Conservation (phyloP, 2,797 vertebrate species). For the Etheostoma perlongum region DNA sequence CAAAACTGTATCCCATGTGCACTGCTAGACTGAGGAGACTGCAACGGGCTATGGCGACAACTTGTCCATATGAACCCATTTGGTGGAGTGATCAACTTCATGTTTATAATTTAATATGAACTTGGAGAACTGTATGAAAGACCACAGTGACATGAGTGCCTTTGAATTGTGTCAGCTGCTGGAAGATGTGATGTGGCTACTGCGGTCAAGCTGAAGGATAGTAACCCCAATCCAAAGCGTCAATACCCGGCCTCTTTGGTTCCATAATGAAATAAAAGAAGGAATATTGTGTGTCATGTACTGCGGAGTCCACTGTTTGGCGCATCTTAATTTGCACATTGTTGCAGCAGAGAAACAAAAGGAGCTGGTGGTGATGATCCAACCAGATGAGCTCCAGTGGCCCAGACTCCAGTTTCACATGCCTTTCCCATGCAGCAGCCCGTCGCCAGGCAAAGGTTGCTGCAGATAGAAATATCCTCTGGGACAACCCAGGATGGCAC, state of each 20-base stretch:
- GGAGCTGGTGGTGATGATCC: slow-evolving; percentile 48
- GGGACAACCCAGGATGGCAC: slow-evolving; percentile 64
- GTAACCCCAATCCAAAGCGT: slow-evolving; percentile 44
- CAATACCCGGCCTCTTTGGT: slow-evolving; percentile 48
- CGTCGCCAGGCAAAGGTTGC: slow-evolving; percentile 45
- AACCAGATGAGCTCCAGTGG: slow-evolving; percentile 48
- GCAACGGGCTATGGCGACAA: slow-evolving; percentile 40
- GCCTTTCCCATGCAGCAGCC: slow-evolving; percentile 68
- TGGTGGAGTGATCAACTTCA: slow-evolving; percentile 53
- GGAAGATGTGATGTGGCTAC: slow-evolving; percentile 12
- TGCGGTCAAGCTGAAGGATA: slow-evolving; percentile 33
- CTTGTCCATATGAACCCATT: slow-evolving; percentile 57
- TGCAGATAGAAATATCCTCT: slow-evolving; percentile 80
- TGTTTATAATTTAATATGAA: slow-evolving; percentile 61
- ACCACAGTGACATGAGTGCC: slow-evolving; percentile 5
- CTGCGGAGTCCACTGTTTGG: slow-evolving; percentile 58
- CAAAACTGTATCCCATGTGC: slow-evolving; percentile 31
- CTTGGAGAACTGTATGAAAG: slow-evolving; percentile 39
- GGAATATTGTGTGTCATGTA: slow-evolving; percentile 71
- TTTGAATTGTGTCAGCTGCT: slow-evolving; percentile 52
- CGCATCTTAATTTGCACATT: slow-evolving; percentile 59
- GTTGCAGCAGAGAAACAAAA: slow-evolving; percentile 48
- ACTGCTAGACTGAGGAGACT: slow-evolving; percentile 27
- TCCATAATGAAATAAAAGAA: slow-evolving; percentile 66
- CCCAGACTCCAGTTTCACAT: slow-evolving; percentile 79